These are phyloP conservation scores for Antigone vipio DNA, from an alignment of 2,113 vertebrate species.

Conservation along the genomic window DNA sequence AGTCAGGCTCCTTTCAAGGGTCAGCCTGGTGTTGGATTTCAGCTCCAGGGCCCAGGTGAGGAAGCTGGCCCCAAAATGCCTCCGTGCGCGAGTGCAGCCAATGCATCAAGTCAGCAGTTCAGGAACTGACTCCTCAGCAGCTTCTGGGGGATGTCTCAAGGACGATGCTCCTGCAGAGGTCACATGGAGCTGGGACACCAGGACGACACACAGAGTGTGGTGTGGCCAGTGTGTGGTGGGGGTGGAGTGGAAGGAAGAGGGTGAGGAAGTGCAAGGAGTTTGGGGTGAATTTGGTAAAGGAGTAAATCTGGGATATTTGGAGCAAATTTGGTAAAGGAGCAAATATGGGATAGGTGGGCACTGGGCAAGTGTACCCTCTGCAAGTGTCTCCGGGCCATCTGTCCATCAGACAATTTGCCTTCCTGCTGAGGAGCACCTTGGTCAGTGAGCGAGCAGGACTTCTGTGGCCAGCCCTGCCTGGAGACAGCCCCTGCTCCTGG, in stretches of 20 bases:
- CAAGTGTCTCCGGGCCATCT: fast-evolving
- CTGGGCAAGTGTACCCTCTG: background rate
- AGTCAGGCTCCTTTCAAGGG: background rate
- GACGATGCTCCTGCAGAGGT: background rate
- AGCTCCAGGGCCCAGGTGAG: slow-evolving; percentile 45
- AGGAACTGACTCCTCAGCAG: slow-evolving; percentile 50
- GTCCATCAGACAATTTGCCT: background rate
- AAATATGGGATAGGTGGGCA: background rate
- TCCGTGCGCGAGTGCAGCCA: fast-evolving
- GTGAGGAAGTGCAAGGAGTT: background rate
- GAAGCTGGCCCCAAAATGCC: background rate
- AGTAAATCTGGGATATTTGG: background rate
- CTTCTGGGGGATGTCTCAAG: background rate
- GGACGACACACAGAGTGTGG: background rate
- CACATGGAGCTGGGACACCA: background rate
- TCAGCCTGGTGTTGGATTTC: slow-evolving; percentile 45
- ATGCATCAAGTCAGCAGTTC: slow-evolving; percentile 1
- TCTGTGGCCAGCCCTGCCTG: background rate
- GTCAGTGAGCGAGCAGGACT: background rate
- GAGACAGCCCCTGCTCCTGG: background rate
- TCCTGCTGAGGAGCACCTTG: background rate
- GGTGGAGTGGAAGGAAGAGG: background rate
- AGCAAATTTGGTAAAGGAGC: fast-evolving
- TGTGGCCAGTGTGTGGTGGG: background rate
- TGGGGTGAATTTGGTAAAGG: fast-evolving